phyloP scores from a whole-genome alignment of 1,140 invertebrate genomes.

The Scaptomyza graminum region DNA sequence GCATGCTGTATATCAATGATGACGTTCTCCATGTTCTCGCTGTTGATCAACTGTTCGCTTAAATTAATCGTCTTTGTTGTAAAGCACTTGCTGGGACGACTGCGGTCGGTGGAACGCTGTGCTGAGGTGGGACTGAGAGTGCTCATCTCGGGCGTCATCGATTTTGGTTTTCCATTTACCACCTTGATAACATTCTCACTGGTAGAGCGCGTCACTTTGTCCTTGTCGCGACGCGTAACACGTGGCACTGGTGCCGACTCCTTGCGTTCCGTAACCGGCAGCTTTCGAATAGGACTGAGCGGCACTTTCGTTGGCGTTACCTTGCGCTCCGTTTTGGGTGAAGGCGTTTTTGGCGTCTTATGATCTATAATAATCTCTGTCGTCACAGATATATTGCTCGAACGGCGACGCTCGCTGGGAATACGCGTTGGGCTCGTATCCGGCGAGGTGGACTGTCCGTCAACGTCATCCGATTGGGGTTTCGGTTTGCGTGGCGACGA shows the following conservation, averaged over 20 bases:
- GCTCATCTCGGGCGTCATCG: constrained; percentile 67
- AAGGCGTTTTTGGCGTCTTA: constrained; percentile 56
- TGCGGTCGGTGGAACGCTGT: constrained; percentile 32
- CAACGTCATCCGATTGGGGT: constrained; percentile 56
- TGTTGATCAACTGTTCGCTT: constrained; percentile 71
- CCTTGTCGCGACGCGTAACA: constrained; percentile 83
- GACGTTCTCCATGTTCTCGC: constrained; percentile 84
- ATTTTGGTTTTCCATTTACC: constrained; percentile 66
- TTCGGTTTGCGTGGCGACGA: constrained; percentile 71
- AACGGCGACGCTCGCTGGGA: constrained; percentile 72
- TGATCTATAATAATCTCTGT: constrained; percentile 82
- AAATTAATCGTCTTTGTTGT: constrained; percentile 84
- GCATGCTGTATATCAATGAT: constrained; percentile 88
- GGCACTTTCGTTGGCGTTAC: constrained; percentile 27
- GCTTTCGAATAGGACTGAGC: constrained; percentile 42
- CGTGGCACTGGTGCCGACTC: constrained; percentile 76
- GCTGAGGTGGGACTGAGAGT: constrained; percentile 41
- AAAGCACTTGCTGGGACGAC: constrained; percentile 76
- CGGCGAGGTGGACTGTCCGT: constrained; percentile 66
- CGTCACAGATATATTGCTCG: constrained; percentile 78
- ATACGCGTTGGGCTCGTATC: constrained; percentile 65
- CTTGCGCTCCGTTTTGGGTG: constrained; percentile 71
- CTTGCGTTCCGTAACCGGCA: constrained; percentile 75
- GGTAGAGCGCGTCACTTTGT: constrained; percentile 85
- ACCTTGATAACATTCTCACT: constrained; percentile 85